phyloP scores from a whole-genome alignment of 2,888 invertebrate species.

The Agonopterix arenella region DNA sequence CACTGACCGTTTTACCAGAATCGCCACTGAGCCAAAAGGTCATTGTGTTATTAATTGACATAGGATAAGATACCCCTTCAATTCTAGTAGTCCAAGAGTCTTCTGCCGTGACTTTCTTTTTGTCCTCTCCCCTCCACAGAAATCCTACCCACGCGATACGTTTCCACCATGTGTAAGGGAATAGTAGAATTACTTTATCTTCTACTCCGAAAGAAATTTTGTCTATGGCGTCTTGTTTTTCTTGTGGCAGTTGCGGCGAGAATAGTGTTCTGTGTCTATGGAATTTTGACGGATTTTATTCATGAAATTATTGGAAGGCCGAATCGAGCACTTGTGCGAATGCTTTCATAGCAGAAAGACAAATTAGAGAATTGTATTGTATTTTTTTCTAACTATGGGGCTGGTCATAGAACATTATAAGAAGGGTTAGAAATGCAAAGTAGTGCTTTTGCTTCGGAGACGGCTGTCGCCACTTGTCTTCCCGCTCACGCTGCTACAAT shows the following conservation, averaged over 20 bases:
- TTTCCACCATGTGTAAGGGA: slow-evolving; percentile 79
- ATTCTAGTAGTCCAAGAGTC: background rate
- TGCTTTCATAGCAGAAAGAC: too few relatives aligned
- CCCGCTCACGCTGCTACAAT: too few relatives aligned
- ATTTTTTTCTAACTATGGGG: too few relatives aligned
- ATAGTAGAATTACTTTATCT: slow-evolving; percentile 80
- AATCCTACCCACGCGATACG: slow-evolving; percentile 12
- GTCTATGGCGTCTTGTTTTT: slow-evolving; percentile 73
- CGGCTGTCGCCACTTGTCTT: too few relatives aligned
- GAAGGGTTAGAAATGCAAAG: too few relatives aligned
- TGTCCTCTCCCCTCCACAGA: background rate
- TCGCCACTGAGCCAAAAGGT: slow-evolving; percentile 26
- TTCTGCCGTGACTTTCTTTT: background rate
- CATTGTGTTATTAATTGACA: slow-evolving; percentile 12
- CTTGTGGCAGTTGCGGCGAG: slow-evolving; percentile 45
- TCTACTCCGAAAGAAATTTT: slow-evolving; percentile 79
- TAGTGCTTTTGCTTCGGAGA: too few relatives aligned
- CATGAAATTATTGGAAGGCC: too few relatives aligned
- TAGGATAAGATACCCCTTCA: background rate
- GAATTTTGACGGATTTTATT: background rate
- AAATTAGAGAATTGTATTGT: too few relatives aligned
- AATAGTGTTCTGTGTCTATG: slow-evolving; percentile 53
- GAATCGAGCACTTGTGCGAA: too few relatives aligned
- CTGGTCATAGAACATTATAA: too few relatives aligned
- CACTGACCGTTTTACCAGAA: slow-evolving; percentile 12